These are phyloP conservation scores for Mesorhabditis spiculigera DNA, from an alignment of 2,888 invertebrate species.

Conservation along the genomic window DNA sequence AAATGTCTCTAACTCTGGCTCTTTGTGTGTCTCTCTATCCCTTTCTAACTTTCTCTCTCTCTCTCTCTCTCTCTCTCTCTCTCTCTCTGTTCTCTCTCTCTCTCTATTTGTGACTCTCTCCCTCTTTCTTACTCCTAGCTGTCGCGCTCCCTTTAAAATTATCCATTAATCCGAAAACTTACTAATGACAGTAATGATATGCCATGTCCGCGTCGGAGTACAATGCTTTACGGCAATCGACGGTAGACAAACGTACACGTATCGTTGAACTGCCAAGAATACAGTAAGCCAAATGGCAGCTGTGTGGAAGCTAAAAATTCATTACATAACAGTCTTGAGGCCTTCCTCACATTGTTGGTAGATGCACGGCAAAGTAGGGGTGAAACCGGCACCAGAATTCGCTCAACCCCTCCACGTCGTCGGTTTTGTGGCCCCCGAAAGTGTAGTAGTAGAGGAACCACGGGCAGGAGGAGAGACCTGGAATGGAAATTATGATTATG, in stretches of 20 bases:
- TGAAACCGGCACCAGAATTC: constrained; percentile 54
- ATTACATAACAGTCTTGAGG: neutral
- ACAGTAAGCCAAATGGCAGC: constrained; percentile 88
- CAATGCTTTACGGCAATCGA: constrained; percentile 72
- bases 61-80: too few relatives aligned
- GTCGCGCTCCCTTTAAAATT: neutral
- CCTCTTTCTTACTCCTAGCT: too few relatives aligned
- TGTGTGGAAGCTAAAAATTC: constrained; percentile 71
- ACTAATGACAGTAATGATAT: constrained; percentile 14
- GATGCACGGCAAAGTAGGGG: constrained; percentile 63
- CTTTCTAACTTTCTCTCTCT: too few relatives aligned
- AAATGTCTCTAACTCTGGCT: too few relatives aligned
- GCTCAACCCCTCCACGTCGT: constrained; percentile 15
- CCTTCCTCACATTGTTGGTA: constrained; percentile 70
- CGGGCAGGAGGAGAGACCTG: constrained; percentile 27
- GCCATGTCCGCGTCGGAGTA: constrained; percentile 13
- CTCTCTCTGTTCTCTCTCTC: too few relatives aligned
- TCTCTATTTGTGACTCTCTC: too few relatives aligned
- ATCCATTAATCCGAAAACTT: neutral
- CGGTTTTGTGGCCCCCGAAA: constrained; percentile 18
- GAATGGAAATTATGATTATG: constrained; percentile 2
- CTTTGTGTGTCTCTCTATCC: too few relatives aligned
- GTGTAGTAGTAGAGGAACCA: constrained; percentile 40
- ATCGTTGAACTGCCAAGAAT: constrained; percentile 79
- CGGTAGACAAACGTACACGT: constrained; percentile 88